Conservation (phyloP, 2,888 invertebrate genomes). For the Beris morrisii region DNA sequence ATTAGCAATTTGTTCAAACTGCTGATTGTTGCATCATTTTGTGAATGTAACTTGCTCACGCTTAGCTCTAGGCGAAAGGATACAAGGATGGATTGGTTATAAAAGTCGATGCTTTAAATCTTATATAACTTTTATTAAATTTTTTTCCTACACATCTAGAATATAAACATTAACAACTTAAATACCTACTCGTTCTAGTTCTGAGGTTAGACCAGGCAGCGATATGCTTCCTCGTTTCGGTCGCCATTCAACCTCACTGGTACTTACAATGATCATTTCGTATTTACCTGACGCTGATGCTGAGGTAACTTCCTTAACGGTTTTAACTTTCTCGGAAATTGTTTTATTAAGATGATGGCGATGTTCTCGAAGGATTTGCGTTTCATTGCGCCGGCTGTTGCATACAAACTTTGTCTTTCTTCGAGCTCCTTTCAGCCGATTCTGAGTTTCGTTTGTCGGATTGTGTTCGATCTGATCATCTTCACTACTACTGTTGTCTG, state of each 20-base stretch:
- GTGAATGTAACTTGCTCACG: neutral
- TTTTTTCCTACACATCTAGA: neutral
- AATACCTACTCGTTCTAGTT: conserved; percentile 37
- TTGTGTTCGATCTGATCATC: conserved; percentile 23
- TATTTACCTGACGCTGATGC: conserved; percentile 23
- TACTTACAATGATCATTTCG: conserved; percentile 22
- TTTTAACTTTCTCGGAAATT: conserved; percentile 1
- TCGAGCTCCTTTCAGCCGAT: conserved; percentile 32
- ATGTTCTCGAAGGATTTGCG: conserved; percentile 1
- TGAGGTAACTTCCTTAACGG: neutral
- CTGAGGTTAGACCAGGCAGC: conserved; percentile 35
- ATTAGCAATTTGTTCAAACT: neutral
- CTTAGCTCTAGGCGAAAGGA: neutral
- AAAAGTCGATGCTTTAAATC: neutral
- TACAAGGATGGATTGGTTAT: conserved; percentile 1
- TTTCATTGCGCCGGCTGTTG: conserved; percentile 13
- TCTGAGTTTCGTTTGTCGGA: neutral
- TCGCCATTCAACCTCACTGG: conserved; percentile 36
- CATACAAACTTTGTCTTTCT: conserved; percentile 32
- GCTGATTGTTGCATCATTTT: neutral
- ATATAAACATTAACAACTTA: conserved; percentile 20
- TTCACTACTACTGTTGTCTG: conserved; percentile 40
- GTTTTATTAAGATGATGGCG: conserved; percentile 6
- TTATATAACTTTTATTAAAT: neutral
- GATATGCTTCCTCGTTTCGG: conserved; percentile 40